Conservation (phyloP, 2,113 vertebrate genomes). For the Uria aalge region DNA sequence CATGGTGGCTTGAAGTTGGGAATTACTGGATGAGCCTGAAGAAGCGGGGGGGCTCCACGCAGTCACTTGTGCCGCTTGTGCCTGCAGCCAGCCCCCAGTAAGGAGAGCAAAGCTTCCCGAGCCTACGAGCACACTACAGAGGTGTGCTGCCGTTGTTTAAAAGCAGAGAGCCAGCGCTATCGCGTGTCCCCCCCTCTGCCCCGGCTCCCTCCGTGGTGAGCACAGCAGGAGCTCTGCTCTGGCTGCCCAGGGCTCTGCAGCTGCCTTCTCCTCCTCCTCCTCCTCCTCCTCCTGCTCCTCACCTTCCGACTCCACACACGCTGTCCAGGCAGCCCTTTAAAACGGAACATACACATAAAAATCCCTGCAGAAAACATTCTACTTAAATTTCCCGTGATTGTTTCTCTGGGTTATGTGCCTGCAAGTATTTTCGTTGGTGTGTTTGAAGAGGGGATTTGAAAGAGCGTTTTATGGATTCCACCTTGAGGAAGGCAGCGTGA, state of each 20-base stretch:
- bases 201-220: background rate
- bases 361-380: background rate
- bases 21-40: background rate
- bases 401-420: background rate
- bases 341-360: background rate
- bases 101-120: background rate
- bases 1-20: background rate
- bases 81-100: background rate
- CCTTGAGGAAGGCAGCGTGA: slow-evolving; percentile 38
- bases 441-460: background rate
- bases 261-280: background rate
- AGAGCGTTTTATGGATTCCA: slow-evolving; percentile 40
- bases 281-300: background rate
- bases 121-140: accelerated
- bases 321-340: background rate
- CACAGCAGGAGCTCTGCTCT: background rate
- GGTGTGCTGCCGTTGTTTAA: background rate
- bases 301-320: background rate
- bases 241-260: background rate
- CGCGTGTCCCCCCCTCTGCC: background rate
- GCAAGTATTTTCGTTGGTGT: background rate
- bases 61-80: background rate
- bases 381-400: background rate
- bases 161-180: background rate
- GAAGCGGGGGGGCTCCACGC: background rate